phyloP scores from a whole-genome alignment of 1,140 invertebrate genomes.

The Polyergus mexicanus region DNA sequence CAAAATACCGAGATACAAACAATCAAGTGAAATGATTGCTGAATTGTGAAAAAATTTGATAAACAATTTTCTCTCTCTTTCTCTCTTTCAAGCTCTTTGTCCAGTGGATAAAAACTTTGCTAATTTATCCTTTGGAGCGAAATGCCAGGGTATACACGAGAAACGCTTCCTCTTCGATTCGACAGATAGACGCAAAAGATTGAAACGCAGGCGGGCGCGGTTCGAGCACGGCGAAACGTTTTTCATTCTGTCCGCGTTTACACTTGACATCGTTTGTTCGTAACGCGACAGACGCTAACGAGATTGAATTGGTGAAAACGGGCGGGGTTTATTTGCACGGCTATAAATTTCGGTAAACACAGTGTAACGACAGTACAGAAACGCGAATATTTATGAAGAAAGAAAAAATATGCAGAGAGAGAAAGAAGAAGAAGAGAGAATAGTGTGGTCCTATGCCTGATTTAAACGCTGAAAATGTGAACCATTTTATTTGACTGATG shows the following conservation, averaged over 20 bases:
- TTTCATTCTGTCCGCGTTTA: conserved; percentile 60
- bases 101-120: conserved; percentile 2
- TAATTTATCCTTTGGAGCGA: conserved; percentile 53
- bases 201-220: conserved; percentile 37
- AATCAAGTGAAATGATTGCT: conserved; percentile 6
- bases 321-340: conserved; percentile 53
- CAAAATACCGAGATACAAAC: not conserved
- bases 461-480: conserved; percentile 36
- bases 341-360: conserved; percentile 56
- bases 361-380: conserved; percentile 37
- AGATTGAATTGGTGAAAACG: conserved; percentile 58
- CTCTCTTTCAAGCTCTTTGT: not conserved
- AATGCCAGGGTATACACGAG: conserved; percentile 7
- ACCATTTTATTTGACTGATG: conserved; percentile 36
- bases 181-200: conserved; percentile 50
- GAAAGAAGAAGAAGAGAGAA: not conserved
- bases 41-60: conserved; percentile 33
- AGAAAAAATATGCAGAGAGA: not conserved
- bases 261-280: conserved; percentile 58
- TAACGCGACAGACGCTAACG: conserved; percentile 61
- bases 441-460: not conserved
- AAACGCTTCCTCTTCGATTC: conserved; percentile 44
- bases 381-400: conserved; percentile 48
- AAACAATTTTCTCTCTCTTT: not conserved
- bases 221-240: conserved; percentile 51